Conservation (phyloP, 2,797 vertebrate species). For the Lithobates sylvaticus region DNA sequence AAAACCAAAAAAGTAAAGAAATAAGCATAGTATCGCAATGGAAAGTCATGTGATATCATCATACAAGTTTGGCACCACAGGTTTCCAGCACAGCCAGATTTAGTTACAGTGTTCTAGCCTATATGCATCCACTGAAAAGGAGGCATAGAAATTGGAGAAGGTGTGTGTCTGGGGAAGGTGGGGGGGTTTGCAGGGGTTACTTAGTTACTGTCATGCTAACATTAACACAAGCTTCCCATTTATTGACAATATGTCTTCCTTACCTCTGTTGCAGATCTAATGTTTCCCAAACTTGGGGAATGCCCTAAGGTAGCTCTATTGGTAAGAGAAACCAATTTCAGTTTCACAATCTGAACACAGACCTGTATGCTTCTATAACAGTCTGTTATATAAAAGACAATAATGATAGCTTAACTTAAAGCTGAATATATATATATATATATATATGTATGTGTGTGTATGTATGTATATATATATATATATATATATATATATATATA, state of each 20-base stretch:
- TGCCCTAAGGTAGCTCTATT: background rate
- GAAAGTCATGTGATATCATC: background rate
- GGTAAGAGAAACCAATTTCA: too few species aligned
- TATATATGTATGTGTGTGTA: too few species aligned
- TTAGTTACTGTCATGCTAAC: conserved; percentile 35
- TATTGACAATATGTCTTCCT: conserved; percentile 11
- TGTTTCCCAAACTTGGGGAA: conserved; percentile 20
- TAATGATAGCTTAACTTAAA: too few species aligned
- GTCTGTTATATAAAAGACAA: too few species aligned
- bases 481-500: too few species aligned
- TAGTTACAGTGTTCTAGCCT: background rate
- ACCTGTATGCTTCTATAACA: too few species aligned
- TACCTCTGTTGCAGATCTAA: conserved; percentile 42
- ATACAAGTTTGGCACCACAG: background rate
- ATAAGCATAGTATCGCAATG: background rate
- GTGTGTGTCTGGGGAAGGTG: background rate
- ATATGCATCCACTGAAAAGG: background rate
- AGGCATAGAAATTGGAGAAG: conserved; percentile 30
- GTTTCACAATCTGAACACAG: too few species aligned
- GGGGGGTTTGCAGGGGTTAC: background rate
- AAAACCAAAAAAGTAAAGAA: background rate
- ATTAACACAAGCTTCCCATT: conserved; percentile 2
- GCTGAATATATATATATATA: too few species aligned
- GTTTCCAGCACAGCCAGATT: background rate
- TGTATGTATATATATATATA: too few species aligned